Percentiles rank a stretch among this genome's conserved stretches.
These are phyloP conservation scores for Acronicta leporina DNA, from an alignment of 2,888 invertebrate species.

Conservation along the genomic window DNA sequence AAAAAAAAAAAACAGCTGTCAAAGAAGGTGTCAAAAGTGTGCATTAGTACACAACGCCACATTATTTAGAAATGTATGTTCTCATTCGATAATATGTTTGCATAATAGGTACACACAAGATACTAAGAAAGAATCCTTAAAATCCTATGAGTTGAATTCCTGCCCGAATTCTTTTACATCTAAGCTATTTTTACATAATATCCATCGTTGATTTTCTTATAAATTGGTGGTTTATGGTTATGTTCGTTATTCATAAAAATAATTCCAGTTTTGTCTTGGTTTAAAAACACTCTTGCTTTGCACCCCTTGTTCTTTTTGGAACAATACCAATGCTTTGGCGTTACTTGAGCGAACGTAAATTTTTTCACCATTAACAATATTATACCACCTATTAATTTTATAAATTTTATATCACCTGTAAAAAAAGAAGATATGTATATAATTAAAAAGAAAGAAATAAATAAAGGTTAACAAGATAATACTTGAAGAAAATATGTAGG, in stretches of 20 bases:
- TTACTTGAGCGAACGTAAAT: not conserved
- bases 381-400: not conserved
- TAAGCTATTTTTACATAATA: not conserved
- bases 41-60: too few species aligned
- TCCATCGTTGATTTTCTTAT: not conserved
- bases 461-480: too few species aligned
- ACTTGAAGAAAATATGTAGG: too few species aligned
- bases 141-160: too few species aligned
- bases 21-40: too few species aligned
- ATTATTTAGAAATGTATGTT: too few species aligned
- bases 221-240: not conserved
- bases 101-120: too few species aligned
- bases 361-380: not conserved
- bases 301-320: not conserved
- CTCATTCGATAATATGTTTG: too few species aligned
- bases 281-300: not conserved
- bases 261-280: not conserved
- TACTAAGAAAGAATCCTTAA: too few species aligned
- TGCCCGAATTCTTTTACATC: too few species aligned
- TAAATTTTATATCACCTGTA: not conserved
- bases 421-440: not conserved
- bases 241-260: conserved; percentile 2
- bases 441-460: too few species aligned
- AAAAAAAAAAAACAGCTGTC: too few species aligned
- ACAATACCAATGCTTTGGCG: not conserved